These are phyloP conservation scores for Pavo muticus DNA, from an alignment of 2,113 vertebrate species.

Conservation along the genomic window DNA sequence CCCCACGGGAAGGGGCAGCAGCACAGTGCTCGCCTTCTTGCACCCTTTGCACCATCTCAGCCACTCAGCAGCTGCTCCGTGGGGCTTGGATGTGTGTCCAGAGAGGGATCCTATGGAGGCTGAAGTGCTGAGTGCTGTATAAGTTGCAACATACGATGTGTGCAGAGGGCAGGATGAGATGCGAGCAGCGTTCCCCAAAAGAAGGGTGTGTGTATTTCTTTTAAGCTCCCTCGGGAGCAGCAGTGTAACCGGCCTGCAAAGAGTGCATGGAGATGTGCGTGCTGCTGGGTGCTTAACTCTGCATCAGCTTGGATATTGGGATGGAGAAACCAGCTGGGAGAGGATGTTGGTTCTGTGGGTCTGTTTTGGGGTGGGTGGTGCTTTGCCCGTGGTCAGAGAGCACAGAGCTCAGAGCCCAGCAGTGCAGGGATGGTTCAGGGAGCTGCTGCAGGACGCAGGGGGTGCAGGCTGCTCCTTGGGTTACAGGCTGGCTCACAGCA, in stretches of 20 bases:
- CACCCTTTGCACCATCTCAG: neutral
- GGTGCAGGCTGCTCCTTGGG: accelerated
- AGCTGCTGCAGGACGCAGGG: neutral
- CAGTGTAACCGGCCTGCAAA: neutral
- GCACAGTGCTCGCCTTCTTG: accelerated
- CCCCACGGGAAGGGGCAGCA: accelerated
- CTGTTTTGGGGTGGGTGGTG: neutral
- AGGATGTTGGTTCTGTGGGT: accelerated
- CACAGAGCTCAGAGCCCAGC: neutral
- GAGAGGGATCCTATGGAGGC: neutral
- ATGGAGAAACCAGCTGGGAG: neutral
- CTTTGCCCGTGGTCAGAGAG: accelerated
- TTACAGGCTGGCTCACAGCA: neutral
- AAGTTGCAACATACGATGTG: accelerated
- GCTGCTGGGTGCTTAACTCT: neutral
- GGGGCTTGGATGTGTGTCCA: neutral
- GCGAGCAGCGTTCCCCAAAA: neutral
- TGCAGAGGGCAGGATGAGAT: neutral
- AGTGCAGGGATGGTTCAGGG: neutral
- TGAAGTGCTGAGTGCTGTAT: neutral
- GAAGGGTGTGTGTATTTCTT: accelerated
- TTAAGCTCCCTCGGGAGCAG: neutral
- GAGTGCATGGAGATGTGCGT: neutral
- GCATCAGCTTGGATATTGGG: neutral
- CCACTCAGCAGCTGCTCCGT: neutral